Evolutionary conservation across 92 coral and sea anemone genomes (phyloP).

Genomic region (Galaxea fascicularis): DNA sequence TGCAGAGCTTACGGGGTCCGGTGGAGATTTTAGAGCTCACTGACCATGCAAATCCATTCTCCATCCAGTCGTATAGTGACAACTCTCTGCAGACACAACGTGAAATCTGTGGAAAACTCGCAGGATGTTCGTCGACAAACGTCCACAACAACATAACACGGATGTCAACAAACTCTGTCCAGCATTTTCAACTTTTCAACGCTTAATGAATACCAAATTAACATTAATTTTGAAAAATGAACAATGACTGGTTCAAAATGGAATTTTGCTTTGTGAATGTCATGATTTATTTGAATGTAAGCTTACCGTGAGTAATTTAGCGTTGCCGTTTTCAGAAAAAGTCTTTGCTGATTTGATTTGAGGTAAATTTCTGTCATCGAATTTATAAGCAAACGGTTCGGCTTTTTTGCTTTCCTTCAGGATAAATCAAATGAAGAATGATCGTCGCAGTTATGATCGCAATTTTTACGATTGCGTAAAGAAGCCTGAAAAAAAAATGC

Average conservation of each 20-base stretch:
- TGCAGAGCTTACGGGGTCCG: background rate
- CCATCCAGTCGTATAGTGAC: constrained; percentile 23
- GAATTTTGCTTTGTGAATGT: background rate
- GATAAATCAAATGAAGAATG: too few relatives aligned
- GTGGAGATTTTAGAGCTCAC: constrained; percentile 19
- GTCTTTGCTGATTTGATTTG: background rate
- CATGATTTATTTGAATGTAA: background rate
- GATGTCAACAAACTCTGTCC: background rate
- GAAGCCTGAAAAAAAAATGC: too few relatives aligned
- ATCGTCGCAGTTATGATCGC: too few relatives aligned
- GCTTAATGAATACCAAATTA: background rate
- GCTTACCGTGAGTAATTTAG: background rate
- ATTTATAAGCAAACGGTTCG: background rate
- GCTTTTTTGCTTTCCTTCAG: background rate
- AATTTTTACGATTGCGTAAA: too few relatives aligned
- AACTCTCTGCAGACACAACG: constrained; percentile 6
- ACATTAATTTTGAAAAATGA: background rate
- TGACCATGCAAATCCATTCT: constrained; percentile 16
- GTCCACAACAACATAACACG: background rate
- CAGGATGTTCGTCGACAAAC: background rate
- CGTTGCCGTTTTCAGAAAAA: background rate
- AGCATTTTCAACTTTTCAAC: background rate
- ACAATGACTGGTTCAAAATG: background rate
- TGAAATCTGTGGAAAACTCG: constrained; percentile 1
- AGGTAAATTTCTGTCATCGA: background rate